These are phyloP conservation scores for Akabosia matsudoensis DNA, from an alignment of 1,140 invertebrate species.

Conservation along the genomic window DNA sequence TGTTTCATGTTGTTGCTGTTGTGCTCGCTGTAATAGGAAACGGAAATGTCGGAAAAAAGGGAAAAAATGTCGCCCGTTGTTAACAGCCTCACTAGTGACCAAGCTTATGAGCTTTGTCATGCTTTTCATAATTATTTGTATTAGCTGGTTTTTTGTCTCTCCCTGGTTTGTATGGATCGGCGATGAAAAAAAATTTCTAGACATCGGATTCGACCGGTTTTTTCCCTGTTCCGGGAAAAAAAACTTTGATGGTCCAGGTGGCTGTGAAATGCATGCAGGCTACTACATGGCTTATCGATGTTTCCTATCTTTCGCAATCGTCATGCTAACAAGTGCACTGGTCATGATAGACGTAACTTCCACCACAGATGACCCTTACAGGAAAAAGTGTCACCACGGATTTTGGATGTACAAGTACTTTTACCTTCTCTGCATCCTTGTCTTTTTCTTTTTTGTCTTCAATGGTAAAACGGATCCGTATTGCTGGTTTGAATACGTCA, in stretches of 20 bases:
- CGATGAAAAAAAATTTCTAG: too few relatives aligned
- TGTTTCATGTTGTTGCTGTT: constrained; percentile 14
- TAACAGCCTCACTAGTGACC: constrained; percentile 26
- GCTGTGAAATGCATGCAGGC: constrained; percentile 14
- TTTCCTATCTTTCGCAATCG: constrained; percentile 21
- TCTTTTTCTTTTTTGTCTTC: not conserved
- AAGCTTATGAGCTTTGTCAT: constrained; percentile 32
- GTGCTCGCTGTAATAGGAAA: not conserved
- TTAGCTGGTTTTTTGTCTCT: constrained; percentile 26
- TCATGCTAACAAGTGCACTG: not conserved
- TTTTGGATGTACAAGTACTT: constrained; percentile 31
- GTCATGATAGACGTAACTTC: constrained; percentile 10
- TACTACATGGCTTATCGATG: constrained; percentile 36
- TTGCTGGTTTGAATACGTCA: not conserved
- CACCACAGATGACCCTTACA: not conserved
- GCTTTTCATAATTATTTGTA: not conserved
- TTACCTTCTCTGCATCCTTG: not conserved
- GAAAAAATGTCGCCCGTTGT: not conserved
- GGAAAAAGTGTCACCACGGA: constrained; percentile 26
- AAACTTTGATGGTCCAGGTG: not conserved
- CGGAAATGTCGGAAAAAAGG: not conserved
- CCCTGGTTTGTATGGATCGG: too few relatives aligned
- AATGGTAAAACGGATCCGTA: not conserved
- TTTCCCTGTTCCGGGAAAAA: constrained; percentile 1
- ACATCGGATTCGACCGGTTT: too few relatives aligned